These are phyloP conservation scores for Cyphomyrmex costatus DNA, from an alignment of 1,140 invertebrate genomes.

Conservation along the genomic window DNA sequence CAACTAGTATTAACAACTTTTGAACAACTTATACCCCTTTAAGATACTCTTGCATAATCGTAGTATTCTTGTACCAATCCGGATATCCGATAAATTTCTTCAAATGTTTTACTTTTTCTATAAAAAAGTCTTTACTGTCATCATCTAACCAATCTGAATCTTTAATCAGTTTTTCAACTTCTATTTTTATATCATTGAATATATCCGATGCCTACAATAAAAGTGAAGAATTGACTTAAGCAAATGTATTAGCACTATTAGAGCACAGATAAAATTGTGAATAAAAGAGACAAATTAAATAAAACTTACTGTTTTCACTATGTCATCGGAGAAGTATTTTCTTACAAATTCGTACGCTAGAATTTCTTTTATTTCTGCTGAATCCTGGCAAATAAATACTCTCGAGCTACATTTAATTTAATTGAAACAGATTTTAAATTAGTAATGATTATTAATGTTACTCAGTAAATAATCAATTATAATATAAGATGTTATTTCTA, in stretches of 20 bases:
- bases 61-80: constrained; percentile 64
- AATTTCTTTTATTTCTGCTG: constrained; percentile 13
- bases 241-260: background rate
- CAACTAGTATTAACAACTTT: background rate
- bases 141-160: constrained; percentile 64
- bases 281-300: background rate
- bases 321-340: constrained; percentile 32
- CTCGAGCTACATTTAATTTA: background rate
- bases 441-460: background rate
- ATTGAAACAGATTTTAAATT: background rate
- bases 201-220: constrained; percentile 61
- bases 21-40: constrained; percentile 53
- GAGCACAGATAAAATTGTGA: background rate
- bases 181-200: constrained; percentile 66
- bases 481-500: background rate
- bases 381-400: background rate
- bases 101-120: constrained; percentile 67
- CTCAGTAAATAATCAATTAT: background rate
- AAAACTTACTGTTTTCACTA: constrained; percentile 15
- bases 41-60: constrained; percentile 57
- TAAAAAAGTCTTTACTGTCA: constrained; percentile 51
- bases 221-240: background rate
- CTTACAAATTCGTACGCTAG: constrained; percentile 32
- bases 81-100: constrained; percentile 65
- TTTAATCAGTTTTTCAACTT: constrained; percentile 54